Base-by-base conservation (phyloP, 2,797 vertebrate species). In the Acomys russatus region DNA sequence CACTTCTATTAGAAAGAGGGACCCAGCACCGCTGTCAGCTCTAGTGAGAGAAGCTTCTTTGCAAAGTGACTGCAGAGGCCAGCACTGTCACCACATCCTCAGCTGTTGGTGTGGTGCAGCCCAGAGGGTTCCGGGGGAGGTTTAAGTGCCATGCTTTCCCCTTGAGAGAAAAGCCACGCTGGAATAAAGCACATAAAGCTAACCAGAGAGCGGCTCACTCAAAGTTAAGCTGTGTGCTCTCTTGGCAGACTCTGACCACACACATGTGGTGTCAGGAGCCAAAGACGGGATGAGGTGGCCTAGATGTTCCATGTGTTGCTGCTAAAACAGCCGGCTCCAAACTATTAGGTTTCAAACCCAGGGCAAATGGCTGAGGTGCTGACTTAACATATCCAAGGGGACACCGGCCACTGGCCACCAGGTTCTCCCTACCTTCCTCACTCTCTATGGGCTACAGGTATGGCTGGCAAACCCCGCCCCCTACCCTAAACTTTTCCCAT, bases 41-140 rank as follows among this genome's bases (percentile, higher is more conserved):
- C 44, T 76, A 38, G 73, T 38, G 35, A 44, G 44, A 44, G n/a
- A 33, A 71, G 70, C 17, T 71, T 71, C 70, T 71, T 71, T 71
- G 17, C 35, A 33, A n/a, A 71, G 71, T 11, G 9, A 73, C 71
- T 73, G 20, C 20, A 23, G 71, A 74, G 92, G 30, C 87, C 85
- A 73, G 33, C 70, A 63, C 88, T 78, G 94, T 86, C 93, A 78
- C 88, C 90, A 95, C 54, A 89, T 59, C 70, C 92, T 28, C 0
- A 0, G 88, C 88, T 93, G 90, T 73, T 74, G 56, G 1, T 18
- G 33, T n/a, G 96, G 88, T 0, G 6, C 0, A 54, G 61, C 38
- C 90, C 22, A 3, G 56, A 74, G 90, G 61, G 22, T 70, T 83
- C 91, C 35, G 7, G 59, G 0, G 44, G 10, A 68, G 74, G 84